These are phyloP conservation scores for Clivina fossor DNA, from an alignment of 2,888 invertebrate genomes.

Conservation along the genomic window DNA sequence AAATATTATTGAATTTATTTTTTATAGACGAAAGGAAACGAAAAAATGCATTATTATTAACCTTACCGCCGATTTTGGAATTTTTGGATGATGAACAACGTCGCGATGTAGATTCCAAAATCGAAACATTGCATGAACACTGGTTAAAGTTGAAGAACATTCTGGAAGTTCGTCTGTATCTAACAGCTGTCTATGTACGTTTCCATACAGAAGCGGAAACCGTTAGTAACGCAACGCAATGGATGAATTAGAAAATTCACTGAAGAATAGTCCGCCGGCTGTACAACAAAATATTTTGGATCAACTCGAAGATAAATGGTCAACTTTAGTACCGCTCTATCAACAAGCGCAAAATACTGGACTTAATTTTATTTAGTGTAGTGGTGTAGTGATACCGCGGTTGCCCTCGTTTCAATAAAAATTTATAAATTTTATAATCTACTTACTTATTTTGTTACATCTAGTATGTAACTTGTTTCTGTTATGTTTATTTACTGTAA, in stretches of 20 bases:
- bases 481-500: too few species aligned
- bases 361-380: constrained; percentile 67
- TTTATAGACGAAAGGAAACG: constrained; percentile 65
- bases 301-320: constrained; percentile 66
- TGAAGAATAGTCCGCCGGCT: constrained; percentile 55
- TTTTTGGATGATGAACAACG: constrained; percentile 66
- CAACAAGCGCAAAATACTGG: constrained; percentile 68
- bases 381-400: too few species aligned
- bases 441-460: too few species aligned
- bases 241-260: constrained; percentile 63
- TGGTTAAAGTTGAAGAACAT: constrained; percentile 65
- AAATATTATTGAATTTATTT: too few species aligned
- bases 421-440: too few species aligned
- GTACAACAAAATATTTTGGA: constrained; percentile 56
- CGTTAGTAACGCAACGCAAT: constrained; percentile 66
- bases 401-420: too few species aligned
- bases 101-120: constrained; percentile 63
- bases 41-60: constrained; percentile 64
- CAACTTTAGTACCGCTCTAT: constrained; percentile 63
- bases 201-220: constrained; percentile 71
- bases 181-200: constrained; percentile 68
- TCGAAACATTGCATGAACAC: constrained; percentile 62
- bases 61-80: constrained; percentile 64
- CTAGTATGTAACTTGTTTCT: too few species aligned
- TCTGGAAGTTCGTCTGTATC: constrained; percentile 64